phyloP scores from a whole-genome alignment of 1,140 invertebrate genomes.

The Brachionus koreanus region DNA sequence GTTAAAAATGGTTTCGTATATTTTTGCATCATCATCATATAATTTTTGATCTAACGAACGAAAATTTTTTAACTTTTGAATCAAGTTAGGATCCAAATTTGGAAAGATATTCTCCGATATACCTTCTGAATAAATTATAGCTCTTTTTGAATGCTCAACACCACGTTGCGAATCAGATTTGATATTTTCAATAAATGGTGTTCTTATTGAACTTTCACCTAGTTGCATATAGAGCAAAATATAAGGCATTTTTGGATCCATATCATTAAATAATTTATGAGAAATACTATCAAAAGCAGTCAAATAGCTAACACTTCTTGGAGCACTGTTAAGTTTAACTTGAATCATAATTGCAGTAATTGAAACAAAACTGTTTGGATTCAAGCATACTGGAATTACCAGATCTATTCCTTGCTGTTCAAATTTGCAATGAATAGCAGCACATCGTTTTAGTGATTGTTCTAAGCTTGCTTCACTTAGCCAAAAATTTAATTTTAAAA shows the following conservation, averaged over 20 bases:
- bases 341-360: not conserved
- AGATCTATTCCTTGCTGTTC: not conserved
- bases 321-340: not conserved
- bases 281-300: not conserved
- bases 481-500: not conserved
- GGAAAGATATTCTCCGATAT: not conserved
- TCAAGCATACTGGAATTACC: not conserved
- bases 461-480: not conserved
- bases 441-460: not conserved
- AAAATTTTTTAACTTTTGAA: not conserved
- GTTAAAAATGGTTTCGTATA: not conserved
- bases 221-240: not conserved
- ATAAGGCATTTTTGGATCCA: not conserved
- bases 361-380: not conserved
- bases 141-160: not conserved
- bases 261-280: not conserved
- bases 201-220: not conserved
- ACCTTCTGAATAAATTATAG: not conserved
- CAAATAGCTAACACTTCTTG: not conserved
- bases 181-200: not conserved
- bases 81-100: not conserved
- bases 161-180: not conserved
- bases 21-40: not conserved
- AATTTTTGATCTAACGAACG: not conserved
- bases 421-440: slow-evolving; percentile 5